phyloP scores from a whole-genome alignment of 2,113 vertebrate genomes.

The Peromyscus californicus region DNA sequence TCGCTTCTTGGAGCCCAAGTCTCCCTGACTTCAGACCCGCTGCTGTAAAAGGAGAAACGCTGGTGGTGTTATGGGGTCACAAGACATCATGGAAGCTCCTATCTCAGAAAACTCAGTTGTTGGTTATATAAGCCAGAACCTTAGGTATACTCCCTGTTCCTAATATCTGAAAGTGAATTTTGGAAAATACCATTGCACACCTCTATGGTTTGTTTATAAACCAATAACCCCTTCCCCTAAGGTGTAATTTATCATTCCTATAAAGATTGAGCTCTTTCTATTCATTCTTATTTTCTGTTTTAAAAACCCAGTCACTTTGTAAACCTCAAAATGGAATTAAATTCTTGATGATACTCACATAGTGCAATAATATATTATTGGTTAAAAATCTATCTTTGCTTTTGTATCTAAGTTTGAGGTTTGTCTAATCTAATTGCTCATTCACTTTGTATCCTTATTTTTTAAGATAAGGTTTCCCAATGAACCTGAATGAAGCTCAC shows the following conservation, averaged over 20 bases:
- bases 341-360: neutral
- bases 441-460: neutral
- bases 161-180: neutral
- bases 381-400: neutral
- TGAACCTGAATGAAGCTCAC: neutral
- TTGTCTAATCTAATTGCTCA: neutral
- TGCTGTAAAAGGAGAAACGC: neutral
- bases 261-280: neutral
- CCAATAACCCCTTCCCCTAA: accelerated
- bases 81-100: neutral
- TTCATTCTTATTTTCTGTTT: neutral
- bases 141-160: accelerated
- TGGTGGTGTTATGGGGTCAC: neutral
- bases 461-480: neutral
- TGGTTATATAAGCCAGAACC: neutral
- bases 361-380: neutral
- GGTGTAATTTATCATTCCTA: neutral
- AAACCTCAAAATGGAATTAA: neutral
- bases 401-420: neutral
- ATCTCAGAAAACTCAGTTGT: neutral
- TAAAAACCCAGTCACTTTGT: neutral
- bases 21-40: neutral
- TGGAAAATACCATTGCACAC: neutral
- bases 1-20: neutral
- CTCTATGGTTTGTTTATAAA: neutral